These are phyloP conservation scores for Sarcophaga rosellei DNA, from an alignment of 2,888 invertebrate genomes.

Conservation along the genomic window DNA sequence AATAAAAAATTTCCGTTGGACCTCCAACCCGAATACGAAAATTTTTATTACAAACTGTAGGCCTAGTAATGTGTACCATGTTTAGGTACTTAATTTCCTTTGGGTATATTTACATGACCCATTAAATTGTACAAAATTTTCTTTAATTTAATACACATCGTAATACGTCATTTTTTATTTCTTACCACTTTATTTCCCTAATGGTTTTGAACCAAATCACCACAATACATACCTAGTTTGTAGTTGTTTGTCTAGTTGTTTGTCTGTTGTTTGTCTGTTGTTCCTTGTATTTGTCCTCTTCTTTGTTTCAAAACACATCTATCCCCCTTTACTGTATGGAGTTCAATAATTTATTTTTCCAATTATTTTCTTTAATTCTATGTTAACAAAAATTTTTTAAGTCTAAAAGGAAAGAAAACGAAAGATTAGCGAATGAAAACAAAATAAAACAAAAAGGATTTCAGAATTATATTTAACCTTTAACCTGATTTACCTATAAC, in stretches of 20 bases:
- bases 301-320: constrained; percentile 79
- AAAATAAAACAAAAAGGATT: background rate
- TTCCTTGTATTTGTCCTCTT: constrained; percentile 72
- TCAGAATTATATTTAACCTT: constrained; percentile 13
- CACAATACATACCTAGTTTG: constrained; percentile 30
- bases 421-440: constrained; percentile 37
- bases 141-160: background rate
- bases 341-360: constrained; percentile 47
- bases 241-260: constrained; percentile 72
- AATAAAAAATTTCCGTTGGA: no score
- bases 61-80: background rate
- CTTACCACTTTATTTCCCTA: background rate
- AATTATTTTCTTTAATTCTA: constrained; percentile 19
- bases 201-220: background rate
- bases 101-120: constrained; percentile 6
- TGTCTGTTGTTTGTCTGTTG: constrained; percentile 63
- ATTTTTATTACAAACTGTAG: background rate
- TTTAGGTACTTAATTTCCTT: constrained; percentile 48
- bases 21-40: background rate
- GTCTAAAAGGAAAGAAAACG: constrained; percentile 13
- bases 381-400: constrained; percentile 49
- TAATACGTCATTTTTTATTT: background rate
- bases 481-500: constrained; percentile 35
- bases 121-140: background rate
- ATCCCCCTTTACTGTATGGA: constrained; percentile 74